Percentiles rank a stretch among this genome's conserved stretches.
These are phyloP conservation scores for Colostygia pectinataria DNA, from an alignment of 2,888 invertebrate genomes.

Conservation along the genomic window DNA sequence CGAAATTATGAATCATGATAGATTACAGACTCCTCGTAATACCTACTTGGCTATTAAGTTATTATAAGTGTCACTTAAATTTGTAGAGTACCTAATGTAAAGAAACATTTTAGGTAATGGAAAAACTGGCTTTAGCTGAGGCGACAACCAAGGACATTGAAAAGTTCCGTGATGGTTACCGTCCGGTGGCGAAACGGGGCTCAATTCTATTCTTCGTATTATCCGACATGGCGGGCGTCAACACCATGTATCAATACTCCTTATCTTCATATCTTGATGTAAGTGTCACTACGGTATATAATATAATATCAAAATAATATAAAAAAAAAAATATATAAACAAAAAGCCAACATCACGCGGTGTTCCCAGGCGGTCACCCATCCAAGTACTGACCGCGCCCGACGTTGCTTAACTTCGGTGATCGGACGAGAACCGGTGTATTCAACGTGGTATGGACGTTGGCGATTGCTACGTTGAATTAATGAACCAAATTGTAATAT, in stretches of 20 bases:
- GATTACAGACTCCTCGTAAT: no score
- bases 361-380: constrained; percentile 67
- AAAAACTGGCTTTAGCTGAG: constrained; percentile 89
- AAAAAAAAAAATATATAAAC: constrained; percentile 4
- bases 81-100: no score
- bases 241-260: constrained; percentile 96
- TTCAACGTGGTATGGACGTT: constrained; percentile 39
- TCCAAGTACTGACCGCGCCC: constrained; percentile 68
- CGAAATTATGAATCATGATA: no score
- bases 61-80: no score
- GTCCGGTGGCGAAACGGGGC: constrained; percentile 92
- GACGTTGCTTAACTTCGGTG: constrained; percentile 75
- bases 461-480: constrained; percentile 30
- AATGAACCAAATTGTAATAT: not conserved
- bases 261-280: constrained; percentile 90
- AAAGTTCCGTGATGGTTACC: constrained; percentile 91
- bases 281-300: constrained; percentile 36
- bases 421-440: constrained; percentile 69
- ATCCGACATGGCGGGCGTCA: constrained; percentile 94
- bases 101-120: constrained; percentile 79
- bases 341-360: constrained; percentile 59
- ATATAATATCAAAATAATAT: not conserved
- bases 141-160: constrained; percentile 92
- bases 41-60: no score
- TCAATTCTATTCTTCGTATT: constrained; percentile 95